phyloP scores from a whole-genome alignment of 2,888 invertebrate species.

The Oligia latruncula region DNA sequence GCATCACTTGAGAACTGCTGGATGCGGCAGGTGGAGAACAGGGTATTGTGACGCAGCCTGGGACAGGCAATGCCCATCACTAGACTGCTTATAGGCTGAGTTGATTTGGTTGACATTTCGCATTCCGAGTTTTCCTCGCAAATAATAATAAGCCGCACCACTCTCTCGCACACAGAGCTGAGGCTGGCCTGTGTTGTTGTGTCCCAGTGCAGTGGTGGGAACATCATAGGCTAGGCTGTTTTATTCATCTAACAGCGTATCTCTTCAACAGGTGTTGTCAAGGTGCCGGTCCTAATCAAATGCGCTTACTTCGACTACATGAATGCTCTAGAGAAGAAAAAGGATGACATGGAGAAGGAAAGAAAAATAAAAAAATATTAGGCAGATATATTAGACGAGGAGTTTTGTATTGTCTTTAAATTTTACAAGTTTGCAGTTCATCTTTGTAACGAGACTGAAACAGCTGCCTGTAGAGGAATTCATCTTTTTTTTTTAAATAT shows the following conservation, averaged over 20 bases:
- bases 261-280: conserved; percentile 81
- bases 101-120: neutral
- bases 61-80: neutral
- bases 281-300: conserved; percentile 83
- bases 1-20: neutral
- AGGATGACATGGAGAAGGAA: conserved; percentile 73
- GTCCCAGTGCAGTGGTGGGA: neutral
- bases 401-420: conserved; percentile 29
- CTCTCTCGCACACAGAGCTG: neutral
- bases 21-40: neutral
- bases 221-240: neutral
- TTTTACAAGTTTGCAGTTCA: conserved; percentile 4
- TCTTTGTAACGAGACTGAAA: conserved; percentile 26
- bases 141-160: neutral
- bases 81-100: neutral
- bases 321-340: conserved; percentile 78
- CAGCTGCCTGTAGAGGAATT: neutral
- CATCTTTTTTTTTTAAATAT: neutral
- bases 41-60: neutral
- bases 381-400: conserved; percentile 10
- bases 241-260: neutral
- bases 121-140: neutral
- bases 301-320: conserved; percentile 85
- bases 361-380: conserved; percentile 77
- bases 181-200: neutral